A percentile compares a stretch with the other conserved stretches of the same genome.
These are phyloP conservation scores for Sinocyclocheilus anshuiensis DNA, from an alignment of 2,113 vertebrate species.

Conservation along the genomic window DNA sequence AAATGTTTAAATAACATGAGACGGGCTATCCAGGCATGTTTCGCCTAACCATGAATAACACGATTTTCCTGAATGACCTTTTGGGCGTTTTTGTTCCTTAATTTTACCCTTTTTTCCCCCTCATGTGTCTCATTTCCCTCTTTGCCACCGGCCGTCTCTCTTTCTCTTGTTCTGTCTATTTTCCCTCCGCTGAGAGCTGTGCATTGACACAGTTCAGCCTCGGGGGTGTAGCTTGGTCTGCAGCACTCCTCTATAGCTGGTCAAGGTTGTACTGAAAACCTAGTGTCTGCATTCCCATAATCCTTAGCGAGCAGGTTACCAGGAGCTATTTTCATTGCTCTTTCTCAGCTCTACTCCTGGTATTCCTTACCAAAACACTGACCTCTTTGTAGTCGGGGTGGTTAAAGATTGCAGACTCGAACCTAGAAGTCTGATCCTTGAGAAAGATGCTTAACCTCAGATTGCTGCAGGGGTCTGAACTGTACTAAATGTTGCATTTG, in stretches of 20 bases:
- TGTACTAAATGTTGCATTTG: too few species aligned
- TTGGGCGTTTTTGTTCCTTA: neutral
- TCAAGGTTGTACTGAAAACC: constrained; percentile 73
- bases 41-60: neutral
- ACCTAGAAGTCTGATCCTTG: neutral
- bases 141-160: constrained; percentile 61
- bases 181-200: constrained; percentile 38
- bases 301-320: constrained; percentile 50
- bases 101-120: neutral
- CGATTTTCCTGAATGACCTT: neutral
- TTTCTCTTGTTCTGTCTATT: neutral
- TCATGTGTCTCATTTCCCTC: constrained; percentile 57
- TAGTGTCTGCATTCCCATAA: constrained; percentile 58
- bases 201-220: constrained; percentile 69
- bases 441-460: neutral
- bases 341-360: neutral
- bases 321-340: constrained; percentile 51
- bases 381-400: neutral
- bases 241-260: constrained; percentile 55
- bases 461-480: too few species aligned
- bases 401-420: neutral
- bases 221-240: constrained; percentile 61
- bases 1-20: neutral
- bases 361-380: neutral
- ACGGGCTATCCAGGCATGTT: neutral